These are phyloP conservation scores for Geopemphigus sp. DNA, from an alignment of 1,140 invertebrate species.

Conservation along the genomic window DNA sequence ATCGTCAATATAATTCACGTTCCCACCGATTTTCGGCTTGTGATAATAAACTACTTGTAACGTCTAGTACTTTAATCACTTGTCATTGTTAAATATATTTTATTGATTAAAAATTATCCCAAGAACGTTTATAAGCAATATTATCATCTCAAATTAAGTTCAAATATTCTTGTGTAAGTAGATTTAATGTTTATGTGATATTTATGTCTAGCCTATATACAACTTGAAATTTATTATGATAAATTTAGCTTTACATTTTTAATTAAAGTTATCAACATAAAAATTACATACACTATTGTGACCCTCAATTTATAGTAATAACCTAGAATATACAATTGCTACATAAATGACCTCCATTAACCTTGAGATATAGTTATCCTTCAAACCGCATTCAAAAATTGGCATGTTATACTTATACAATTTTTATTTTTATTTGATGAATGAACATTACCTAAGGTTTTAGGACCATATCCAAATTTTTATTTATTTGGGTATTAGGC, in stretches of 20 bases:
- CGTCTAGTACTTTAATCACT: no score
- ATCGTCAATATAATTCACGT: not conserved
- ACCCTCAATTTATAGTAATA: not conserved
- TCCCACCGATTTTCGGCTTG: not conserved
- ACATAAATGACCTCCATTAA: conserved; percentile 33
- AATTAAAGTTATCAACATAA: no score
- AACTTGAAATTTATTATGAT: no score
- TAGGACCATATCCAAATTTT: conserved; percentile 25
- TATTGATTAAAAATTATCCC: no score
- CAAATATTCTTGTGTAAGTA: no score
- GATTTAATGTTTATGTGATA: no score
- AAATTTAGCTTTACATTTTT: no score
- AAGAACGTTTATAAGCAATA: no score
- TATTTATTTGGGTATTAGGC: not conserved
- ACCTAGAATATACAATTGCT: conserved; percentile 1
- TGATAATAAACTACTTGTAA: no score
- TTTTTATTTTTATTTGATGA: conserved; percentile 11
- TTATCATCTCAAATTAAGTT: no score
- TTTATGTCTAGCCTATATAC: no score
- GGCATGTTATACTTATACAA: conserved; percentile 13
- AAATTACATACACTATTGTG: not conserved
- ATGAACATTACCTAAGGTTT: conserved; percentile 2
- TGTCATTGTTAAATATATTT: no score
- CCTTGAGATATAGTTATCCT: conserved; percentile 37
- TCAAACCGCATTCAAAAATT: conserved; percentile 22